These are phyloP conservation scores for Hypotaenidia okinawae DNA, from an alignment of 2,797 vertebrate genomes.

Conservation along the genomic window DNA sequence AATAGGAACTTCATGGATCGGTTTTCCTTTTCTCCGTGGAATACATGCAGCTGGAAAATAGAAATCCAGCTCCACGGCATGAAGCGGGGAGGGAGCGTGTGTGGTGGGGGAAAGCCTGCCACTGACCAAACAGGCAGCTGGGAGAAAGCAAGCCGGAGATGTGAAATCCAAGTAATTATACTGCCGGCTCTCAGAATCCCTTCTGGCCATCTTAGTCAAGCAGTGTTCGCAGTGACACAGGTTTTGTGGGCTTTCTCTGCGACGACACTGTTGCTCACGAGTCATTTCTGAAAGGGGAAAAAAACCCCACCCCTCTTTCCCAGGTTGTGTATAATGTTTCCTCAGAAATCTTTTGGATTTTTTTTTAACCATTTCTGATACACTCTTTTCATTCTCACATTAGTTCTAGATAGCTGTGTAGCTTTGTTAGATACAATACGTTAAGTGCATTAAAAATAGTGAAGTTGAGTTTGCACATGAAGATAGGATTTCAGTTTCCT, in stretches of 20 bases:
- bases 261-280: background rate
- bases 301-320: background rate
- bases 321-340: background rate
- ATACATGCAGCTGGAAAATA: conserved; percentile 74
- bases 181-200: background rate
- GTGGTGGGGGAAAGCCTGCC: background rate
- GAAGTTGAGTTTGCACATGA: background rate
- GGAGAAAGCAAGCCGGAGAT: background rate
- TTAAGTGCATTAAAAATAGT: background rate
- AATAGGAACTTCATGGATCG: conserved; percentile 76
- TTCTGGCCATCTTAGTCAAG: background rate
- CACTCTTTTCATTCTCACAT: background rate
- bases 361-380: background rate
- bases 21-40: conserved; percentile 70
- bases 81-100: background rate
- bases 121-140: conserved; percentile 22
- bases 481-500: background rate
- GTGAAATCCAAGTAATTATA: background rate
- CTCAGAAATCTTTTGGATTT: background rate
- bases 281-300: background rate
- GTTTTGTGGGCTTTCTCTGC: conserved; percentile 3
- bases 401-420: background rate
- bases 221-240: fast-evolving
- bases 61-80: conserved; percentile 53
- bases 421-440: background rate